These are phyloP conservation scores for Ceraclea dissimilis DNA, from an alignment of 2,888 invertebrate species.

Conservation along the genomic window DNA sequence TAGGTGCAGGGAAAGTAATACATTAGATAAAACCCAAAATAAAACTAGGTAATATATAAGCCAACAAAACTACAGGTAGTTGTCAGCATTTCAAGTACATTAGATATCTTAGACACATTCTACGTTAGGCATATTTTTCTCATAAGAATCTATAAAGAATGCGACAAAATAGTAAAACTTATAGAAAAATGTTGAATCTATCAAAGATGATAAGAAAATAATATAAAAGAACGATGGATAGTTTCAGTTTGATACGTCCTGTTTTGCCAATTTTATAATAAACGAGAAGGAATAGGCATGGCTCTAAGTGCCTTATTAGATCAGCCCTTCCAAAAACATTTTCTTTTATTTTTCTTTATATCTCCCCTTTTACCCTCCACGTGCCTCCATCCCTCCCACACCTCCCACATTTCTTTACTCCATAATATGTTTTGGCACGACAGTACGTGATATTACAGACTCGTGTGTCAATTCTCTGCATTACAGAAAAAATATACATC, in stretches of 20 bases:
- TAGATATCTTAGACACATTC: no score
- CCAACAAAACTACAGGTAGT: no score
- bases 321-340: conserved; percentile 17
- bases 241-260: not conserved
- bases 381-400: not conserved
- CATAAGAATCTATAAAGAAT: no score
- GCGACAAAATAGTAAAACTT: no score
- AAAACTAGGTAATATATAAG: no score
- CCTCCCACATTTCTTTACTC: not conserved
- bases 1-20: no score
- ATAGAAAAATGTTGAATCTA: no score
- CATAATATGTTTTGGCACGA: conserved; percentile 15
- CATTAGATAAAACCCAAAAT: no score
- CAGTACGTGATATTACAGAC: conserved; percentile 10
- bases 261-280: not conserved
- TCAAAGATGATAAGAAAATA: no score
- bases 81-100: no score
- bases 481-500: no score
- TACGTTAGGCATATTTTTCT: no score
- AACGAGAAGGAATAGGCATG: conserved; percentile 9
- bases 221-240: not conserved
- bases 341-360: conserved; percentile 14
- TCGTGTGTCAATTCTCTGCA: not conserved
- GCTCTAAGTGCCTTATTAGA: conserved; percentile 24
- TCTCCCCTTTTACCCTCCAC: conserved; percentile 3